A percentile compares a stretch with the other conserved stretches of the same genome.
Evolutionary conservation across 2,797 vertebrate species (phyloP).

Genomic region (Odontamblyopus rebecca): DNA sequence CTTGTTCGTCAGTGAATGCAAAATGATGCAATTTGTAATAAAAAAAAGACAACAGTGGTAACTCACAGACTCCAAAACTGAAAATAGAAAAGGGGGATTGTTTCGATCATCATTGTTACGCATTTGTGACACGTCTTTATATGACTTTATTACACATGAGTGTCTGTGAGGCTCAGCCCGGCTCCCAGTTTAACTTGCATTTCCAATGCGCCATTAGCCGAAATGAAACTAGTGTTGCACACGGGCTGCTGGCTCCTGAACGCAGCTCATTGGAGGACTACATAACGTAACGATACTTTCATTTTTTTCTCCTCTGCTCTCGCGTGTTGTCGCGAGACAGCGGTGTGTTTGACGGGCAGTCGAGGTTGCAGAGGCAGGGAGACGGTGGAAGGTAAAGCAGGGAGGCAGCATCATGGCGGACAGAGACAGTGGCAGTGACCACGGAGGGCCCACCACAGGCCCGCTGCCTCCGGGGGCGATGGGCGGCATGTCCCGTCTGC

Average conservation of each 20-base stretch:
- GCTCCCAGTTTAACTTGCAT: slow-evolving; percentile 20
- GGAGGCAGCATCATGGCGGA: slow-evolving; percentile 97
- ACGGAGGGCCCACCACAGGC: slow-evolving; percentile 89
- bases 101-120: not conserved
- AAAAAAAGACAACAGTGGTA: not conserved
- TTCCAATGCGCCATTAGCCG: slow-evolving; percentile 13
- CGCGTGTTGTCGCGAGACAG: slow-evolving; percentile 87
- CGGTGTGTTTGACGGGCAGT: slow-evolving; percentile 80
- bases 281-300: slow-evolving; percentile 53
- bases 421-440: slow-evolving; percentile 97
- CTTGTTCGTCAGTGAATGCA: not conserved
- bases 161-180: not conserved
- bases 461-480: slow-evolving; percentile 81
- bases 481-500: slow-evolving; percentile 86
- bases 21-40: not conserved
- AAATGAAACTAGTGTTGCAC: slow-evolving; percentile 33
- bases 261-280: slow-evolving; percentile 51
- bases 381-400: slow-evolving; percentile 84
- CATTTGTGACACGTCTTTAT: not conserved
- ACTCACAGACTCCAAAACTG: not conserved
- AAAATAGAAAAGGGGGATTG: not conserved
- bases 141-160: not conserved
- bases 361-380: slow-evolving; percentile 86
- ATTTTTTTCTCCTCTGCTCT: slow-evolving; percentile 45
- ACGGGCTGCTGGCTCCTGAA: slow-evolving; percentile 55